Evolutionary conservation across 2,888 invertebrate species (phyloP).

Genomic region (Oligia fasciuncula): DNA sequence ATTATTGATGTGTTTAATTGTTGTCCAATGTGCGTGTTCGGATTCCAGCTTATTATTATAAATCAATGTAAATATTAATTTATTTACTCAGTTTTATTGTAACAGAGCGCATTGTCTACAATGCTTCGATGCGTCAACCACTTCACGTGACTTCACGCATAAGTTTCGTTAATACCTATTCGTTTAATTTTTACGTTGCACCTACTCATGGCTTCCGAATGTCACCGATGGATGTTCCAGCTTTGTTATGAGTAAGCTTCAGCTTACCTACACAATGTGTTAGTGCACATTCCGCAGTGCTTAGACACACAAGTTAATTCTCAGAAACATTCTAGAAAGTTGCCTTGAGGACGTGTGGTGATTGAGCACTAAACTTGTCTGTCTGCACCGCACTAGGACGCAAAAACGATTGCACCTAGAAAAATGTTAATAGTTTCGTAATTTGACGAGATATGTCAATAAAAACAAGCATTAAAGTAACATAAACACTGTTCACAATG

Average conservation of each 20-base stretch:
- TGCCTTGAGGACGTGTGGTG: slow-evolving; percentile 66
- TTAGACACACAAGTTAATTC: slow-evolving; percentile 43
- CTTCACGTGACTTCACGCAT: slow-evolving; percentile 41
- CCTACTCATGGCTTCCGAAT: slow-evolving; percentile 4
- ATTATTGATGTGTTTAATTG: slow-evolving; percentile 20
- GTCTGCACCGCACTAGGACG: slow-evolving; percentile 36
- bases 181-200: slow-evolving; percentile 30
- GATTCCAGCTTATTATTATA: slow-evolving; percentile 13
- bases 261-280: slow-evolving; percentile 18
- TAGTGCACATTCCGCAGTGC: slow-evolving; percentile 21
- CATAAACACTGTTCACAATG: slow-evolving; percentile 61
- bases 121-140: slow-evolving; percentile 14
- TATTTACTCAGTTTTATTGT: slow-evolving; percentile 46
- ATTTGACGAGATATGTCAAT: slow-evolving; percentile 51
- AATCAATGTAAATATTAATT: slow-evolving; percentile 36
- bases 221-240: slow-evolving; percentile 13
- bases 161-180: slow-evolving; percentile 27
- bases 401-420: slow-evolving; percentile 43
- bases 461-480: slow-evolving; percentile 54
- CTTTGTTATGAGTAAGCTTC: slow-evolving; percentile 39
- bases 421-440: slow-evolving; percentile 41
- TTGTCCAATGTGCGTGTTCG: slow-evolving; percentile 12
- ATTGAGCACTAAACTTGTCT: slow-evolving; percentile 52
- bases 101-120: background rate
- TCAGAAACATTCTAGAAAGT: slow-evolving; percentile 77